Evolutionary conservation across 2,888 invertebrate species (phyloP).

Genomic region (Acleris holmiana): DNA sequence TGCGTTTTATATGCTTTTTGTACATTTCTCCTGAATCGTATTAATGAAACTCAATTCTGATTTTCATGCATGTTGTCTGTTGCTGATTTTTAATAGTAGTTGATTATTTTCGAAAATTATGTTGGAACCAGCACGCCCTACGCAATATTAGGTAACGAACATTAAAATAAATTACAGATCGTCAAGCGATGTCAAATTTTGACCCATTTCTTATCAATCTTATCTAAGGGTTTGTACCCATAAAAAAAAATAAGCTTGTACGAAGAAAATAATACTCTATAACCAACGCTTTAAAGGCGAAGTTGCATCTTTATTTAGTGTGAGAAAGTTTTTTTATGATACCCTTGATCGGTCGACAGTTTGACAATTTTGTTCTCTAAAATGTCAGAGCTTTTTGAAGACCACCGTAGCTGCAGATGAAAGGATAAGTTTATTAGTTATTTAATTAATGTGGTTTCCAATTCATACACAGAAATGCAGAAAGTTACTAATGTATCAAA

Average conservation of each 20-base stretch:
- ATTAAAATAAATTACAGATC: conserved; percentile 37
- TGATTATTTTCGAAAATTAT: no score
- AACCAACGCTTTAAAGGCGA: neutral
- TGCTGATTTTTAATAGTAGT: no score
- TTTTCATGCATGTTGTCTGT: no score
- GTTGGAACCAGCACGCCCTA: conserved; percentile 34
- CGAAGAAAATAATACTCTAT: conserved; percentile 6
- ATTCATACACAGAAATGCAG: no score
- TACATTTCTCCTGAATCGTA: no score
- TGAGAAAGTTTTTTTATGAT: conserved; percentile 28
- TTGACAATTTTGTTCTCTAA: conserved; percentile 76
- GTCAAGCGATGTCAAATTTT: conserved; percentile 10
- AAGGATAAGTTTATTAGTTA: conserved; percentile 14
- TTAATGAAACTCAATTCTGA: no score
- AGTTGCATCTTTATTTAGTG: neutral
- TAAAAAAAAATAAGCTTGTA: neutral
- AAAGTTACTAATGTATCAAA: no score
- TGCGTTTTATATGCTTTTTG: no score
- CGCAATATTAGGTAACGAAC: neutral
- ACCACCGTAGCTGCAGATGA: conserved; percentile 63
- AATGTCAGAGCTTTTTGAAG: conserved; percentile 69
- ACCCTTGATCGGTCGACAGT: conserved; percentile 73
- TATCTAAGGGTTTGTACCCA: conserved; percentile 24
- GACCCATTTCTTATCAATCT: conserved; percentile 22
- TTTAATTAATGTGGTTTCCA: neutral